Evolutionary conservation across 2,888 invertebrate genomes (phyloP).

Genomic region (Acronicta alni): DNA sequence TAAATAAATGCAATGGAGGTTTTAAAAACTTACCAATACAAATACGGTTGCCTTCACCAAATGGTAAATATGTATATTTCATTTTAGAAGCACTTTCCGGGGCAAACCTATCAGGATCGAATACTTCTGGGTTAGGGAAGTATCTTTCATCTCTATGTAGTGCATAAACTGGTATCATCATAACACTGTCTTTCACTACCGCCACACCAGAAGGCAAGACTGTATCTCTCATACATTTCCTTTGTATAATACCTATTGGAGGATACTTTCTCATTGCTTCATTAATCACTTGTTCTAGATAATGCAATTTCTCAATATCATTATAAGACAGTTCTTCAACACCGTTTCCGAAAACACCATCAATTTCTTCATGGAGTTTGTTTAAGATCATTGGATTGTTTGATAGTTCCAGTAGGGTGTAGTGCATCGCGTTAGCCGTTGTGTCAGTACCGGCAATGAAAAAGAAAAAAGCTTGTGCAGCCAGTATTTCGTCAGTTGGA

Average conservation of each 20-base stretch:
- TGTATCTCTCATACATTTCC: constrained; percentile 69
- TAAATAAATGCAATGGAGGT: too few relatives aligned
- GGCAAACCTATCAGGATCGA: constrained; percentile 84
- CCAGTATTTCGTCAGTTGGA: constrained; percentile 72
- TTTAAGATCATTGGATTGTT: constrained; percentile 71
- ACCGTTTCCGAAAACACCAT: constrained; percentile 62
- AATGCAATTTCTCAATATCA: constrained; percentile 71
- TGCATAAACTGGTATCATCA: constrained; percentile 67
- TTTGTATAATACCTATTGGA: constrained; percentile 68
- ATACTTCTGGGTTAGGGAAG: constrained; percentile 75
- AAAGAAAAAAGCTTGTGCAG: constrained; percentile 83
- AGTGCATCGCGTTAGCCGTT: constrained; percentile 77
- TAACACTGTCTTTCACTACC: constrained; percentile 62
- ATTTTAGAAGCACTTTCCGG: constrained; percentile 59
- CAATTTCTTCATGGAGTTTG: constrained; percentile 77
- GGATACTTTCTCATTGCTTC: constrained; percentile 77
- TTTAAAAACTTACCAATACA: constrained; percentile 80
- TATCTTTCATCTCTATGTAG: constrained; percentile 75
- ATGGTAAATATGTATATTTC: constrained; percentile 80
- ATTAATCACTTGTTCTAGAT: constrained; percentile 77
- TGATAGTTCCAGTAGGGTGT: constrained; percentile 73
- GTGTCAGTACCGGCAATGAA: constrained; percentile 83
- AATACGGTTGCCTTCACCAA: constrained; percentile 85
- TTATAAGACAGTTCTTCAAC: constrained; percentile 69
- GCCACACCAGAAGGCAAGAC: constrained; percentile 65